Evolutionary conservation across 2,888 invertebrate genomes (phyloP), one percentile per base, ranked within the genome.

Genomic region (Diplolepis rosae): DNA sequence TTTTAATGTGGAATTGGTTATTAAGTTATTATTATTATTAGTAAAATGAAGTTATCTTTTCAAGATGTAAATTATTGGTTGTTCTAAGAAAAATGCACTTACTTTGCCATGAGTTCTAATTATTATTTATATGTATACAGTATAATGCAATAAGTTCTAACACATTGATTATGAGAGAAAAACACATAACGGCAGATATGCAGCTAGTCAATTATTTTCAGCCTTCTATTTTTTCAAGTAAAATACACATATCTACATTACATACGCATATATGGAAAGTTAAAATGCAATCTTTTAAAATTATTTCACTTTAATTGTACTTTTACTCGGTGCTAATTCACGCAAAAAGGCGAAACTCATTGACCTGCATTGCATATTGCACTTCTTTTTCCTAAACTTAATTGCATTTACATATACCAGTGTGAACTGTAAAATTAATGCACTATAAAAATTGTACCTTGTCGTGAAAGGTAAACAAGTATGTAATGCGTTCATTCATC

Each of bases 21-120:
- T 61, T 61, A 61, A 61, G 61, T 39, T 35, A 61, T 61, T 61
- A 61, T n/a, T n/a, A n/a, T 61, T 61, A n/a, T 61, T 27, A 27
- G 35, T 39, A 61, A 7, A 24, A 39, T 61, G 39, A 24, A 35
- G 35, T 24, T n/a, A 61, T 39, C 35, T 39, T 61, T 39, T 24
- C 7, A 35, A 22, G 39, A 32, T 24, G 39, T 35, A 27, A 61
- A 39, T 27, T 27, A 39, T 61, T 61, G 39, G 24, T 24, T 61
- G 61, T 39, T 15, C n/a, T 39, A 22, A 61, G 39, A 61, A 61
- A 6, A 39, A 27, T 39, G 15, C 35, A 39, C 24, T 24, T 61
- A 39, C 61, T 39, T 61, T 22, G 39, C 3, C 24, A 22, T 61
- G 39, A 24, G 5, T 15, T 35, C 35, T 61, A 61, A 61, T 39